Base-by-base conservation (phyloP, 1,140 invertebrate species). In the Varroa destructor region DNA sequence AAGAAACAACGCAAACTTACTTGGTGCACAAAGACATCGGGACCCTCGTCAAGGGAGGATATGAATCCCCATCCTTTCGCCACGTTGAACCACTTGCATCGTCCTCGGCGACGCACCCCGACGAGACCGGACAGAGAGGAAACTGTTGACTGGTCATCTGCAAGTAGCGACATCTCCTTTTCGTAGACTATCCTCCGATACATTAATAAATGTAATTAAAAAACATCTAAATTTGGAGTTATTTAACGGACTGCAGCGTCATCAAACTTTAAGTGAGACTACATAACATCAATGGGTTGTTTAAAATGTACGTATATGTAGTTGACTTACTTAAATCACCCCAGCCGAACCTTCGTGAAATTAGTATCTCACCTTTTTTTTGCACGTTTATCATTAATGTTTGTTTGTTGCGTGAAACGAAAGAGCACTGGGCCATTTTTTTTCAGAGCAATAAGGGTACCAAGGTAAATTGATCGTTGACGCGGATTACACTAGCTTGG, bases 51-150 rank as follows among this genome's bases (percentile, higher is more conserved):
- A 75, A 89, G 86, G 14, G 89, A 89, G 55, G 89, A 91, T 74
- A 93, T 87, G 81, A 93, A 93, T 25, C 90, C 90, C 88, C 89
- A 93, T 25, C 90, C 90, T 81, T 93, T 92, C 74, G 88, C 88
- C 56, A 91, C 89, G 78, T 93, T 93, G 80, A 92, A 93, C 90
- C 90, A 93, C 83, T 93, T 93, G 83, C 89, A 91, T 78, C 85
- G 85, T 51, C 90, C 90, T 77, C 84, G 84, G 71, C 87, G 83
- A 72, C 81, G 78, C 37, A 76, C 76, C 73, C 61, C 61, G 37
- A 12, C 46, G 12, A 40, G 61, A 37, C 61, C 37, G 3, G 61
- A 67, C 12, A 67, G 12, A 12, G 61, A 67, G 5, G 61, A 67
- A 46, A 67, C 61, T 8, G 37, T 67, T 3, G 61, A 67, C 37